Base-by-base conservation (phyloP, 2,113 vertebrate genomes). In the Oncorhynchus clarkii region DNA sequence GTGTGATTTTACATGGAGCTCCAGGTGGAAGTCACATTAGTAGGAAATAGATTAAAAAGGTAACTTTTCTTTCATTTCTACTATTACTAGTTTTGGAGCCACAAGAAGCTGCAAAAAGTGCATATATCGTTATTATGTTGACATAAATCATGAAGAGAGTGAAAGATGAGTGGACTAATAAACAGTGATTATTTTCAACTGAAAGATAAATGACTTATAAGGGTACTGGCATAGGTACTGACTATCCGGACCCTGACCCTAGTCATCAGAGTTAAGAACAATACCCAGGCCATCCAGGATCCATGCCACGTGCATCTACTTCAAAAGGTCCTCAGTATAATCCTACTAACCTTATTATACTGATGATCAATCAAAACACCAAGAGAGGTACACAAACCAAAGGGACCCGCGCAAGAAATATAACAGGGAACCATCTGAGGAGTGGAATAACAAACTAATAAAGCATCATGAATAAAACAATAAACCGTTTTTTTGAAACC, bases 401-500 rank as follows among this genome's bases (percentile, higher is more conserved):
- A 67, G 12, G 27, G 26, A 67, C 66, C 3, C 26, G 34, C 2
- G 13, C 22, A 48, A 65, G 39, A 57, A 18, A 72, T 16, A 27
- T 84, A 72, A 76, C n/a, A 20, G 18, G 7, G 3, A 77, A 73
- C 31, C 57, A 49, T 67, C 34, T 69, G 49, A 73, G 31, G 34
- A 82, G 70, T 24, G 54, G 31, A 73, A 72, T 72, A 71, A 93
- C 89, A 92, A 92, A 93, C 87, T 88, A 93, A 90, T 90, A 93
- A 93, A 93, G 90, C 90, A 91, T 92, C 90, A 93, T 92, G 93
- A 93, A 94, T 93, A 92, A 93, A 86, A 87, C 86, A 93, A 92
- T 80, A 92, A 93, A 92, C 88, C 87, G 91, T 88, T 88, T 93
- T 93, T 89, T 60, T 88, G 89, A 88, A 88, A 78, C 85, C 84